Percentiles rank a stretch among this genome's conserved stretches.
Evolutionary conservation across 37 sponge, comb jelly and placozoan genomes (phyloP).

Genomic region (Cladorhizidae sp.): DNA sequence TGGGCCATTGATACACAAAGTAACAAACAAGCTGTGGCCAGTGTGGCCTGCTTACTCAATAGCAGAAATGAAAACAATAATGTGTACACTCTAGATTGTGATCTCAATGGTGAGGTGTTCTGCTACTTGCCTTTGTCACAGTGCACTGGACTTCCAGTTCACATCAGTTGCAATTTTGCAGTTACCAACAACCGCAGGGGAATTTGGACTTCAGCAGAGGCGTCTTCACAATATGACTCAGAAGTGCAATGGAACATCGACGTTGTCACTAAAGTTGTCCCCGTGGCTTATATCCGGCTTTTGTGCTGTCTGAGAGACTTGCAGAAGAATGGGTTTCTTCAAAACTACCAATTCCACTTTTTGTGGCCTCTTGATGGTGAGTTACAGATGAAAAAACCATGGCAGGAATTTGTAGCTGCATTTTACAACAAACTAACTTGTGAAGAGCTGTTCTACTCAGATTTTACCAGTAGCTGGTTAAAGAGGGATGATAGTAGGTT

Average conservation of each 20-base stretch:
- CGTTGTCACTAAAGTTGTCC: constrained; percentile 39
- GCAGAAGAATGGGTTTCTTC: not conserved
- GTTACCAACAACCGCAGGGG: constrained; percentile 68
- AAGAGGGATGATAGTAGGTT: constrained; percentile 9
- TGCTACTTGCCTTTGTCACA: constrained; percentile 52
- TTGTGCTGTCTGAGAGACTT: constrained; percentile 12
- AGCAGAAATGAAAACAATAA: not conserved
- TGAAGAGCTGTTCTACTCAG: constrained; percentile 37
- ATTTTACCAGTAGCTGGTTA: constrained; percentile 17
- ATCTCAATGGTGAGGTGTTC: constrained; percentile 33
- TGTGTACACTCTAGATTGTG: not conserved
- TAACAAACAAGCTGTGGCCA: constrained; percentile 11
- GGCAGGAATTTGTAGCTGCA: not conserved
- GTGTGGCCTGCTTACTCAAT: constrained; percentile 37
- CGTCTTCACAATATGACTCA: not conserved
- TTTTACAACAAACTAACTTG: constrained; percentile 8
- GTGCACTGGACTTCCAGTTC: constrained; percentile 72
- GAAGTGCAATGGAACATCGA: constrained; percentile 50
- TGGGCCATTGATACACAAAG: not conserved
- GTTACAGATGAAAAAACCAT: constrained; percentile 30
- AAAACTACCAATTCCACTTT: constrained; percentile 31
- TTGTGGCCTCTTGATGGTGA: constrained; percentile 40
- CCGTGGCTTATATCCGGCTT: constrained; percentile 32
- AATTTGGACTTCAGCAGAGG: constrained; percentile 55
- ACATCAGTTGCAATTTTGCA: constrained; percentile 72